These are phyloP conservation scores for Vanessa cardui DNA, from an alignment of 2,888 invertebrate species.

Conservation along the genomic window DNA sequence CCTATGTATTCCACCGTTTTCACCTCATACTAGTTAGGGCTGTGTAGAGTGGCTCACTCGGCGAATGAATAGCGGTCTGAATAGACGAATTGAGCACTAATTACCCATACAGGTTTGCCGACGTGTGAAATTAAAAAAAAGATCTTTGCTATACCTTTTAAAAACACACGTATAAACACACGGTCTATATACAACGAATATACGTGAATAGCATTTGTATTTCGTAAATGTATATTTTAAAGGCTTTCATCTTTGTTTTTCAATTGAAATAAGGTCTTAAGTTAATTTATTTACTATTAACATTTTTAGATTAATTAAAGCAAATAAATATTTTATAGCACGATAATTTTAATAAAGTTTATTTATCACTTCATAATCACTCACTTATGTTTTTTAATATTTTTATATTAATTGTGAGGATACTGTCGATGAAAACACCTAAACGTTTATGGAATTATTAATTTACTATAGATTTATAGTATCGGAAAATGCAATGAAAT, in stretches of 20 bases:
- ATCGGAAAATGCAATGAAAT: too few relatives aligned
- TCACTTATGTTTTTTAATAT: too few relatives aligned
- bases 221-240: background rate
- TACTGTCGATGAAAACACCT: too few relatives aligned
- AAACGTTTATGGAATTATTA: too few relatives aligned
- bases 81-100: slow-evolving; percentile 79
- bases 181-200: slow-evolving; percentile 14
- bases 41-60: slow-evolving; percentile 59
- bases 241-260: background rate
- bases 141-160: slow-evolving; percentile 47
- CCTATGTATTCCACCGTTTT: slow-evolving; percentile 24
- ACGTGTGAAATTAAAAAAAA: slow-evolving; percentile 79
- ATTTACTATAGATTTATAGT: too few relatives aligned
- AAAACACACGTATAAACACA: slow-evolving; percentile 27
- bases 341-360: too few relatives aligned
- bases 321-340: too few relatives aligned
- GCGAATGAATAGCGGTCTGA: slow-evolving; percentile 61
- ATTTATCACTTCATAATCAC: too few relatives aligned
- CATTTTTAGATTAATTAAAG: too few relatives aligned
- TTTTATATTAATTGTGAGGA: too few relatives aligned
- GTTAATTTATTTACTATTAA: too few relatives aligned
- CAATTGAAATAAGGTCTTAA: background rate
- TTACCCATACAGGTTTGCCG: slow-evolving; percentile 74
- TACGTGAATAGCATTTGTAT: background rate
- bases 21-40: slow-evolving; percentile 40